These are phyloP conservation scores for Halcyon leucocephala DNA, from an alignment of 2,797 vertebrate species.

Conservation along the genomic window DNA sequence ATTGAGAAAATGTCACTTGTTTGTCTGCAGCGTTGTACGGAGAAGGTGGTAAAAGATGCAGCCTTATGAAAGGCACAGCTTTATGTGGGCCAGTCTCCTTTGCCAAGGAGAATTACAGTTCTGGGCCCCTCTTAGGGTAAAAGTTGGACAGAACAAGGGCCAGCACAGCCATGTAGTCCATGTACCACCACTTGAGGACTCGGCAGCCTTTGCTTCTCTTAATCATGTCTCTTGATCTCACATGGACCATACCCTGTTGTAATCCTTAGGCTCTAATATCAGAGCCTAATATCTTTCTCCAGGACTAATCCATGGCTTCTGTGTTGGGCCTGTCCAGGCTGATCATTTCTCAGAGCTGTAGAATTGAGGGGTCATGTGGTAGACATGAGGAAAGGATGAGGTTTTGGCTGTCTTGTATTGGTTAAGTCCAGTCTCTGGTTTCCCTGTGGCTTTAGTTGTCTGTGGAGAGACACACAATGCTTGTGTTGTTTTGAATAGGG, in stretches of 20 bases:
- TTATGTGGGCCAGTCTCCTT: not conserved
- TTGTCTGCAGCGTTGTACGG: not conserved
- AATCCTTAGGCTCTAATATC: not conserved
- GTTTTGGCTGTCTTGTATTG: not conserved
- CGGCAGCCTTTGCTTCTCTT: not conserved
- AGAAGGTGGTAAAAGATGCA: not conserved
- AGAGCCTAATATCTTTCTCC: not conserved
- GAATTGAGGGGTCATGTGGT: not conserved
- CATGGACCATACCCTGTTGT: not conserved
- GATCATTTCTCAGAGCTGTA: not conserved
- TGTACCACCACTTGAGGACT: not conserved
- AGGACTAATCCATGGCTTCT: not conserved
- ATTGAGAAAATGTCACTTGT: not conserved
- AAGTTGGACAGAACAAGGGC: not conserved
- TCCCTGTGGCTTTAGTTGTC: not conserved
- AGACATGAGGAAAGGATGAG: not conserved
- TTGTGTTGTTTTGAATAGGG: not conserved
- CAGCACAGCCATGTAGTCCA: too few species aligned
- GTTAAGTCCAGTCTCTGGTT: not conserved
- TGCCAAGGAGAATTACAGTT: not conserved
- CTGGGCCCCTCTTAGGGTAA: not conserved
- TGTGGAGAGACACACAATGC: not conserved
- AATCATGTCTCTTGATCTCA: not conserved
- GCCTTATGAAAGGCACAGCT: not conserved
- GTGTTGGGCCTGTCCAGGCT: not conserved